A percentile compares a stretch with the other conserved stretches of the same genome.
These are phyloP conservation scores for Gobio occitaniae DNA, from an alignment of 2,797 vertebrate genomes.

Conservation along the genomic window DNA sequence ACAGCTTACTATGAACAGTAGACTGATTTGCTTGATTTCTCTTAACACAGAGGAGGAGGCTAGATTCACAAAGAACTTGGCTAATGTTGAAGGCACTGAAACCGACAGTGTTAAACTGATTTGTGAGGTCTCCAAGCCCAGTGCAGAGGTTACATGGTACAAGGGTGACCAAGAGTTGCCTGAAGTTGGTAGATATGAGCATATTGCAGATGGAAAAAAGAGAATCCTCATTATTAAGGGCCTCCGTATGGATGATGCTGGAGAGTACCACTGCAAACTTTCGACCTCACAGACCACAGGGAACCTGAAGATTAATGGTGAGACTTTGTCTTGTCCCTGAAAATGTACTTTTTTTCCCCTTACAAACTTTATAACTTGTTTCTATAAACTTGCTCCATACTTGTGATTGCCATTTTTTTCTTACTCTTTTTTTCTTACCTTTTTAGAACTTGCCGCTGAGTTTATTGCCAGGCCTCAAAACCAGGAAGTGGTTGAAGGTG, in stretches of 20 bases:
- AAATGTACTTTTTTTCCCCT: not conserved
- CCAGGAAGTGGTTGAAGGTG: slow-evolving; percentile 89
- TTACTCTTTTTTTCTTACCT: not conserved
- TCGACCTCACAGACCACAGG: slow-evolving; percentile 85
- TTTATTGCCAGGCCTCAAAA: slow-evolving; percentile 91
- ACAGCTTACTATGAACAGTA: not conserved
- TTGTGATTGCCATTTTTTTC: not conserved
- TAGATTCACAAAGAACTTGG: slow-evolving; percentile 93
- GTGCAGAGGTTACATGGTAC: slow-evolving; percentile 91
- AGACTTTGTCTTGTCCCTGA: slow-evolving; percentile 25
- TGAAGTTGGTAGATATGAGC: slow-evolving; percentile 92
- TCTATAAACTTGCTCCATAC: not conserved
- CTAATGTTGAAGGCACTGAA: slow-evolving; percentile 92
- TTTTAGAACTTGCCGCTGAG: slow-evolving; percentile 95
- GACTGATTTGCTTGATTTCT: slow-evolving; percentile 17
- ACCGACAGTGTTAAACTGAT: slow-evolving; percentile 91
- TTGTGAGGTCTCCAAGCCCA: slow-evolving; percentile 95
- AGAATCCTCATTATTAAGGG: slow-evolving; percentile 90
- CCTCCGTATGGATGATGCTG: slow-evolving; percentile 85
- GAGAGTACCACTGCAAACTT: slow-evolving; percentile 90
- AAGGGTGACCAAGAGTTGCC: slow-evolving; percentile 91
- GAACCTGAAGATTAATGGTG: slow-evolving; percentile 92
- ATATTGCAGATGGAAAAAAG: slow-evolving; percentile 88
- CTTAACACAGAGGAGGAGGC: slow-evolving; percentile 90
- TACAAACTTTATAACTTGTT: not conserved